Percentiles rank a stretch among this genome's conserved stretches.
Conservation (phyloP, 2,888 invertebrate genomes). For the Latheticus oryzae region DNA sequence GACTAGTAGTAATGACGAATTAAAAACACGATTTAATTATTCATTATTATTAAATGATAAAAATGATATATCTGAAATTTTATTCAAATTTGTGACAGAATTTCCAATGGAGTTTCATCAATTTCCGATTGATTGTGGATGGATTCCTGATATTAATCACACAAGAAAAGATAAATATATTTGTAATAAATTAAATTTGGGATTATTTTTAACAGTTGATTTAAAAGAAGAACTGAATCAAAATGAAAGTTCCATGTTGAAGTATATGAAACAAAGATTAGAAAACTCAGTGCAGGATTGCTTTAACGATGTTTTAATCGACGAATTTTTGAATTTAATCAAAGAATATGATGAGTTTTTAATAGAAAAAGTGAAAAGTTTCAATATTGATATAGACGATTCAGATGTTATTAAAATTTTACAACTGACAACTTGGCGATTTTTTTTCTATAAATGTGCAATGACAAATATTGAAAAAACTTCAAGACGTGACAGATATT, state of each 20-base stretch:
- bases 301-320: constrained; percentile 69
- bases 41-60: constrained; percentile 25
- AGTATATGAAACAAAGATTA: constrained; percentile 65
- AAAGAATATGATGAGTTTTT: constrained; percentile 67
- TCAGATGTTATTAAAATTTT: constrained; percentile 65
- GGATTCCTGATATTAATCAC: constrained; percentile 56
- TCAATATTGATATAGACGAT: constrained; percentile 62
- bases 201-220: constrained; percentile 25
- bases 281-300: constrained; percentile 66
- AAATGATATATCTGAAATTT: constrained; percentile 14
- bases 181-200: constrained; percentile 39
- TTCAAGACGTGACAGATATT: constrained; percentile 56
- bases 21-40: constrained; percentile 57
- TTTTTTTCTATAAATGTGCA: constrained; percentile 59
- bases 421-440: constrained; percentile 69
- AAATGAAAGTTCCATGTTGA: constrained; percentile 54
- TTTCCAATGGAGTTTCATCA: constrained; percentile 15
- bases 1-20: constrained; percentile 61
- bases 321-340: constrained; percentile 68
- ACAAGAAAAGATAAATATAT: constrained; percentile 9
- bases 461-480: constrained; percentile 54
- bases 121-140: constrained; percentile 59
- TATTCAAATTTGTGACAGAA: constrained; percentile 37
- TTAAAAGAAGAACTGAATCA: constrained; percentile 36
- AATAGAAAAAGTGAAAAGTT: constrained; percentile 54